phyloP scores from a whole-genome alignment of 2,888 invertebrate genomes.

The Dicyrtoma fusca region DNA sequence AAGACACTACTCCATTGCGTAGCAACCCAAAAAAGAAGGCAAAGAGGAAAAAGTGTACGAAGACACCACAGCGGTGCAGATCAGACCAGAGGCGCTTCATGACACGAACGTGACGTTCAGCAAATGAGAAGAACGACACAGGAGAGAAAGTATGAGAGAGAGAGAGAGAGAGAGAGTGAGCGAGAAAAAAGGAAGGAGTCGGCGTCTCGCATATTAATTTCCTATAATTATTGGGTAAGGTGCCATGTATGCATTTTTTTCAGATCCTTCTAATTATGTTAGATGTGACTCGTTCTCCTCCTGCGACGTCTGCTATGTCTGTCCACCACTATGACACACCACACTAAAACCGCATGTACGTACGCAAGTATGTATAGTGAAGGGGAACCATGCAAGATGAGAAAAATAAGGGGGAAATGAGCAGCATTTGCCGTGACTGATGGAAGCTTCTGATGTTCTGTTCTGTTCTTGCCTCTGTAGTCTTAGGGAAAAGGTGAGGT shows the following conservation, averaged over 20 bases:
- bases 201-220: conserved; percentile 58
- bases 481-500: neutral
- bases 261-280: conserved; percentile 55
- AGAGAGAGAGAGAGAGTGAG: conserved; percentile 12
- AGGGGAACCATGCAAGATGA: neutral
- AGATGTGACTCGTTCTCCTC: conserved; percentile 40
- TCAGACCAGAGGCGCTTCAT: conserved; percentile 36
- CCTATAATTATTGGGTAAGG: conserved; percentile 58
- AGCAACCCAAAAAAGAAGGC: neutral
- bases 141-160: conserved; percentile 10
- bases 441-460: too few species aligned
- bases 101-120: conserved; percentile 44
- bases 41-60: too few species aligned
- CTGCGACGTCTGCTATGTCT: neutral
- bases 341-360: neutral
- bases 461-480: too few species aligned
- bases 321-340: neutral
- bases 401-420: neutral
- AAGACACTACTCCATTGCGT: conserved; percentile 1
- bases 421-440: too few species aligned
- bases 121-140: conserved; percentile 39
- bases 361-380: too few species aligned
- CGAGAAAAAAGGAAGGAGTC: conserved; percentile 46
- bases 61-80: neutral
- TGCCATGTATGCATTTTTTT: conserved; percentile 59